Percentiles rank a stretch among this genome's conserved stretches.
Evolutionary conservation across 2,113 vertebrate genomes (phyloP).

Genomic region (Chaenogobius annularis): DNA sequence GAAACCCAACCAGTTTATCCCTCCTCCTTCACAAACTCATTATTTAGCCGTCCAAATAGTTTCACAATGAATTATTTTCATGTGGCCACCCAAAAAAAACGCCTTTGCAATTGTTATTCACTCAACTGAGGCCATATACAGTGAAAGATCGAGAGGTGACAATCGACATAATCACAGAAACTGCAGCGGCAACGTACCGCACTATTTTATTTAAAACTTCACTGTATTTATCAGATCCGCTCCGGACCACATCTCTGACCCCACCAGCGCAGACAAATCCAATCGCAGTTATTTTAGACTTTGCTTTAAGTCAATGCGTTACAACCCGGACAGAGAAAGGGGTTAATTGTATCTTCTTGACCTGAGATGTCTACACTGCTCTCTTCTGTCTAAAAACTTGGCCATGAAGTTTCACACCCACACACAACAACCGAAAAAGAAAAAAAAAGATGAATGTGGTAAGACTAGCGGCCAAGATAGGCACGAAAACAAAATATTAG

Average conservation of each 20-base stretch:
- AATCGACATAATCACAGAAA: neutral
- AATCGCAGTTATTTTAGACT: neutral
- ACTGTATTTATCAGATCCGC: neutral
- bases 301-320: neutral
- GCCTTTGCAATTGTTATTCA: neutral
- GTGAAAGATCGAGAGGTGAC: neutral
- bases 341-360: slow-evolving; percentile 13
- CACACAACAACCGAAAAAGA: neutral
- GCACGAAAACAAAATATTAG: neutral
- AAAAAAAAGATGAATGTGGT: neutral
- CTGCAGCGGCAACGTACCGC: neutral
- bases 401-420: neutral
- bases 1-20: no score
- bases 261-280: neutral
- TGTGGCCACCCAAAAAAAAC: neutral
- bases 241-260: neutral
- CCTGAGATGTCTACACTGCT: neutral
- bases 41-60: neutral
- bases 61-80: neutral
- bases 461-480: neutral
- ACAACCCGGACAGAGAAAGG: neutral
- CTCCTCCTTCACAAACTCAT: no score
- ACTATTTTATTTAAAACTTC: neutral
- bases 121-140: neutral
- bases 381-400: neutral